Percentiles rank a stretch among this genome's conserved stretches.
Evolutionary conservation across 2,797 vertebrate genomes (phyloP).

Genomic region (Myotis planiceps): DNA sequence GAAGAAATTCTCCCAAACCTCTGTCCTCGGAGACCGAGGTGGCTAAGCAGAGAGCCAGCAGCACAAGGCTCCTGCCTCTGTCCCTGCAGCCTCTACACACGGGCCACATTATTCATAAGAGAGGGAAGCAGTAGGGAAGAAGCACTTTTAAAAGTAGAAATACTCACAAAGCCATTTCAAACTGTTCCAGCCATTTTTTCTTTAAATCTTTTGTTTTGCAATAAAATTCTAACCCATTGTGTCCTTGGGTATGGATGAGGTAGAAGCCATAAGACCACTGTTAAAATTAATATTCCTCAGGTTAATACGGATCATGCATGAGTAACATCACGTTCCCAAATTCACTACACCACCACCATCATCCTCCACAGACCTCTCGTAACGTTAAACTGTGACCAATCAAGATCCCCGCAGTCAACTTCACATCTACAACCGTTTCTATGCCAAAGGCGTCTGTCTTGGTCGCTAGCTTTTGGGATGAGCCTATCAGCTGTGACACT

Average conservation of each 20-base stretch:
- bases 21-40: background rate
- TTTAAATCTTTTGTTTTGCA: conserved; percentile 99
- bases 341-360: background rate
- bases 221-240: conserved; percentile 97
- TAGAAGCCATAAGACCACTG: conserved; percentile 99
- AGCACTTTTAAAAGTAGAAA: conserved; percentile 50
- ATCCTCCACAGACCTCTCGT: background rate
- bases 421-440: background rate
- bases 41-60: background rate
- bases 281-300: conserved; percentile 72
- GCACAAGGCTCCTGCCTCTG: background rate
- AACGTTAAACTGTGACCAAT: background rate
- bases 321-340: fast-evolving
- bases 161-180: conserved; percentile 99
- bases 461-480: background rate
- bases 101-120: background rate
- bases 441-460: background rate
- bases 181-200: conserved; percentile 99
- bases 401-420: background rate
- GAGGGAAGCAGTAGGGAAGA: background rate
- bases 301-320: conserved; percentile 65
- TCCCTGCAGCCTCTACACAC: background rate
- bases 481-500: background rate
- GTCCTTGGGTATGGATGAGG: conserved; percentile 97
- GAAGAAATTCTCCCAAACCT: conserved; percentile 56